phyloP scores from a whole-genome alignment of 2,113 vertebrate species.

The Nothocercus nigrocapillus region DNA sequence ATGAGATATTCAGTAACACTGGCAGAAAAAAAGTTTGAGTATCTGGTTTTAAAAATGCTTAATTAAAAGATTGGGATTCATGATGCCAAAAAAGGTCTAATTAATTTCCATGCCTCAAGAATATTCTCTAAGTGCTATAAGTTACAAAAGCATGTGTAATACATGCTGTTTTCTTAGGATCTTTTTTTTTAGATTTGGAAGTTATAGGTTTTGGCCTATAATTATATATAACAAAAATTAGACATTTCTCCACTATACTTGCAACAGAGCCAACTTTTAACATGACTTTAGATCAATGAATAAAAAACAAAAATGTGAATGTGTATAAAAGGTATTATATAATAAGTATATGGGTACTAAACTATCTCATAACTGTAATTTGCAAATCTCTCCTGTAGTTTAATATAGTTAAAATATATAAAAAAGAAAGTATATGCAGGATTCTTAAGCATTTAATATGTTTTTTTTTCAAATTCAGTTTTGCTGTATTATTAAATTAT shows the following conservation, averaged over 20 bases:
- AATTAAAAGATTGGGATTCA: background rate
- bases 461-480: constrained; percentile 40
- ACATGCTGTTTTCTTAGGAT: background rate
- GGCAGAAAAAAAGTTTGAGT: background rate
- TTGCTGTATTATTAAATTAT: background rate
- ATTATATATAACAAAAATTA: constrained; percentile 54
- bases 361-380: constrained; percentile 47
- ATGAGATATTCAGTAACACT: background rate
- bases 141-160: constrained; percentile 5
- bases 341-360: constrained; percentile 15
- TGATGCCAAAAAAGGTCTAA: constrained; percentile 17
- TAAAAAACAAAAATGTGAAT: constrained; percentile 1
- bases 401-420: constrained; percentile 27
- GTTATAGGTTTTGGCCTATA: constrained; percentile 18
- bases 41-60: background rate
- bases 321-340: constrained; percentile 34
- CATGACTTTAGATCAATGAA: constrained; percentile 22
- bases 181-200: constrained; percentile 22
- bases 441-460: background rate
- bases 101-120: background rate
- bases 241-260: constrained; percentile 39
- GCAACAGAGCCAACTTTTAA: background rate
- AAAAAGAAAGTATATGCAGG: constrained; percentile 22
- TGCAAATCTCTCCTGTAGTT: constrained; percentile 49
- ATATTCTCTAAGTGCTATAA: constrained; percentile 21